Percentiles rank a stretch among this genome's conserved stretches.
Evolutionary conservation across 2,888 invertebrate species (phyloP).

Genomic region (Cecidostiba fungosa): DNA sequence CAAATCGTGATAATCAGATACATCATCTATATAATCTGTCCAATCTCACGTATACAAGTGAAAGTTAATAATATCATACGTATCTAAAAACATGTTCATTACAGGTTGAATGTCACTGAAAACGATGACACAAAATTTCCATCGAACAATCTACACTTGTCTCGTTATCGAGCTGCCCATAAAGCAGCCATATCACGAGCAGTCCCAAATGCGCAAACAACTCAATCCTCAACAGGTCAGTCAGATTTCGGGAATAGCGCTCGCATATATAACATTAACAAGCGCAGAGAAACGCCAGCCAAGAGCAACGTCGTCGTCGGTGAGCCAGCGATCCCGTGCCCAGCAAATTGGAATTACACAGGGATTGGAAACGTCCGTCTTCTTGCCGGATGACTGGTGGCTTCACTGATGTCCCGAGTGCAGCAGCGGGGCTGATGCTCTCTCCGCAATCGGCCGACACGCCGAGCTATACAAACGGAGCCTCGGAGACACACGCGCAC

Average conservation of each 20-base stretch:
- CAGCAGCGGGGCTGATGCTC: conserved; percentile 42
- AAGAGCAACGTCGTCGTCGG: background rate
- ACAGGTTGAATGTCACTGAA: too few species aligned
- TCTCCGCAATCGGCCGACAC: conserved; percentile 52
- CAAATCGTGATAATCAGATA: too few species aligned
- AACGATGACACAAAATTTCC: too few species aligned
- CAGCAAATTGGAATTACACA: conserved; percentile 65
- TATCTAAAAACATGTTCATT: too few species aligned
- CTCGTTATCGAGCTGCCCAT: too few species aligned
- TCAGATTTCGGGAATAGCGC: conserved; percentile 19
- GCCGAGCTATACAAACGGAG: background rate
- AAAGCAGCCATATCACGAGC: too few species aligned
- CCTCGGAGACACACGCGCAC: background rate
- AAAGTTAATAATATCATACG: too few species aligned
- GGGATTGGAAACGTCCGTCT: conserved; percentile 67
- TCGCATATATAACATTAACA: conserved; percentile 54
- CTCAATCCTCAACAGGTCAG: conserved; percentile 54
- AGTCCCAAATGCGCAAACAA: conserved; percentile 11
- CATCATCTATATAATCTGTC: too few species aligned
- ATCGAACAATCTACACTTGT: too few species aligned
- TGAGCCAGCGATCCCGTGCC: background rate
- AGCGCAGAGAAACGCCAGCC: conserved; percentile 16
- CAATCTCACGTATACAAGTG: too few species aligned
- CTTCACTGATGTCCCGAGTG: conserved; percentile 65
- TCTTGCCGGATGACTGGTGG: conserved; percentile 69